phyloP scores from a whole-genome alignment of 2,113 vertebrate species.

The Thamnophis sirtalis region DNA sequence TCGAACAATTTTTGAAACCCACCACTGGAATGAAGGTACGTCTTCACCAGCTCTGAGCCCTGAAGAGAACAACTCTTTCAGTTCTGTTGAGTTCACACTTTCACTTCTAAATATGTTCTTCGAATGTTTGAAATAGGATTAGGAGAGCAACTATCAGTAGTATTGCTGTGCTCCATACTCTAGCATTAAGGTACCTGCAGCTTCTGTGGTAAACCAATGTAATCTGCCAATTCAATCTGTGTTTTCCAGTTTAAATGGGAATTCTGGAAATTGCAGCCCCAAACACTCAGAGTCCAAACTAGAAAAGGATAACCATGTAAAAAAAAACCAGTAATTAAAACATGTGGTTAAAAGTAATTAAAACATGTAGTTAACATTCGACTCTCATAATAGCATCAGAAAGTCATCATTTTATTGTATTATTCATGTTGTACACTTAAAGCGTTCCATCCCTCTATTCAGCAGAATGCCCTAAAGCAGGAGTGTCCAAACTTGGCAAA shows the following conservation, averaged over 20 bases:
- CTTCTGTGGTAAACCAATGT: neutral
- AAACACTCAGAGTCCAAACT: too few species aligned
- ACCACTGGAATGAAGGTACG: neutral
- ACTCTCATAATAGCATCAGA: neutral
- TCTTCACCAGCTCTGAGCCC: too few species aligned
- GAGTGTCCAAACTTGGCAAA: neutral
- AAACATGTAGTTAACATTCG: neutral
- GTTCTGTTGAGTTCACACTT: neutral
- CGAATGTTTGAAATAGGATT: neutral
- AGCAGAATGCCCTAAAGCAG: neutral
- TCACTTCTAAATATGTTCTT: neutral
- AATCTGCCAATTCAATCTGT: neutral
- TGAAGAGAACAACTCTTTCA: neutral
- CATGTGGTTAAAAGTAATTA: neutral
- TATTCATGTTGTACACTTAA: neutral
- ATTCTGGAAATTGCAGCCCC: too few species aligned
- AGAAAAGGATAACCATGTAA: neutral
- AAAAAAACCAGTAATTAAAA: too few species aligned
- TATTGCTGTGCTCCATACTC: neutral
- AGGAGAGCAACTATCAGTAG: too few species aligned
- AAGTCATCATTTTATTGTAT: neutral
- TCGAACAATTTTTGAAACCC: too few species aligned
- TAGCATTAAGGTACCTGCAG: neutral
- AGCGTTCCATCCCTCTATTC: neutral
- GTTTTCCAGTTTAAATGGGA: neutral